phyloP scores from a whole-genome alignment of 2,888 invertebrate genomes.

The Hedychridium roseum region DNA sequence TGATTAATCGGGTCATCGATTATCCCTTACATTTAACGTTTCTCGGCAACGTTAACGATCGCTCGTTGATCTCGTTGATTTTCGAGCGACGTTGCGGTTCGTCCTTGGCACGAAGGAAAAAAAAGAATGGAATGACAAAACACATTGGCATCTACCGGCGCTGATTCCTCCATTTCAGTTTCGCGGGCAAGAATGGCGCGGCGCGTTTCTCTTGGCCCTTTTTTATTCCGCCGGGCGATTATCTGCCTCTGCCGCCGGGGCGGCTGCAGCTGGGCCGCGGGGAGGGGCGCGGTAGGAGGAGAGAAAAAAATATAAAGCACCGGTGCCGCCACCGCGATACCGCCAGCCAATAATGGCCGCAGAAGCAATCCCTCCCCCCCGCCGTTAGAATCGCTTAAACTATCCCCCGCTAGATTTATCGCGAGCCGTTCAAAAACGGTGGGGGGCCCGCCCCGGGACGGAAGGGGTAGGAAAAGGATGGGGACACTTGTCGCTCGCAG shows the following conservation, averaged over 20 bases:
- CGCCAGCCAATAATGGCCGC: conserved; percentile 42
- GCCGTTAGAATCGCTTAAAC: conserved; percentile 56
- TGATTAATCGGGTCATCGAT: too few species aligned
- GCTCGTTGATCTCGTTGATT: too few species aligned
- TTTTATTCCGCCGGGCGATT: not conserved
- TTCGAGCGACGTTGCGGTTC: too few species aligned
- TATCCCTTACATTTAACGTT: too few species aligned
- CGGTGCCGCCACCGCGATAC: conserved; percentile 31
- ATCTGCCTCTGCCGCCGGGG: too few species aligned
- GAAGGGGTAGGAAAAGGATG: conserved; percentile 20
- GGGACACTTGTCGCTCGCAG: too few species aligned
- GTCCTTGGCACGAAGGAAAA: too few species aligned
- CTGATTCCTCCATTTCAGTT: too few species aligned
- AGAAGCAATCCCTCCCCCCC: conserved; percentile 28
- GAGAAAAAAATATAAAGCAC: conserved; percentile 16
- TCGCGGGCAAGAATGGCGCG: too few species aligned
- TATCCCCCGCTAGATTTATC: conserved; percentile 54
- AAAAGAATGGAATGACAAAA: too few species aligned
- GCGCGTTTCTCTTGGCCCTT: not conserved
- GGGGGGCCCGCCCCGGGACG: not conserved
- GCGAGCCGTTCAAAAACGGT: conserved; percentile 25
- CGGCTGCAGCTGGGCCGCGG: not conserved
- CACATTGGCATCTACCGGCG: too few species aligned
- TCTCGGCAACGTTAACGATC: too few species aligned
- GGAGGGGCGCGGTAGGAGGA: conserved; percentile 13